Percentiles rank a stretch among this genome's conserved stretches.
Evolutionary conservation across 1,140 invertebrate species (phyloP).

Genomic region (Drosophila tani): DNA sequence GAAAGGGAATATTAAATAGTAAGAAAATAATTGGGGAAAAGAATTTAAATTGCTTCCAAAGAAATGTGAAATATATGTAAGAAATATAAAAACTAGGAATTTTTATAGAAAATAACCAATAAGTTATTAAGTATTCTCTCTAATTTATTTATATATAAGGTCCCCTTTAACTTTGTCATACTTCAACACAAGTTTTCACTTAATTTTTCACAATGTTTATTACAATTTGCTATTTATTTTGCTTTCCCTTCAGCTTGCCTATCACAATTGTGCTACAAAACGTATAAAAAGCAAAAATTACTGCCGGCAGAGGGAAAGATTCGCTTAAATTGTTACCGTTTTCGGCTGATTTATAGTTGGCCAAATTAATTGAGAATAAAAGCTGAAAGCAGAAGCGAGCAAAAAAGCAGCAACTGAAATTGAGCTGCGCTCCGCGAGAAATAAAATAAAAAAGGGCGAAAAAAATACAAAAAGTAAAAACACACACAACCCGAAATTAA

Average conservation of each 20-base stretch:
- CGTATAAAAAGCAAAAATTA: conserved; percentile 13
- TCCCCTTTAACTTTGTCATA: not conserved
- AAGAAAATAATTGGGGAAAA: not conserved
- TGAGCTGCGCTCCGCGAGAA: conserved; percentile 21
- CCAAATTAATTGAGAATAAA: conserved; percentile 63
- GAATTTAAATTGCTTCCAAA: too few relatives aligned
- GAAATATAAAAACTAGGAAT: too few relatives aligned
- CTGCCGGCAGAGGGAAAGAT: conserved; percentile 11
- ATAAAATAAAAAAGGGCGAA: conserved; percentile 16
- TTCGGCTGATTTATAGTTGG: conserved; percentile 56
- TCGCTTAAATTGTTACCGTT: conserved; percentile 43
- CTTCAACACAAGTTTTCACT: not conserved
- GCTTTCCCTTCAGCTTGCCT: not conserved
- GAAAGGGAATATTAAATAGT: not conserved
- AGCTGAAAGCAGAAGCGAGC: conserved; percentile 15
- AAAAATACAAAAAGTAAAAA: conserved; percentile 12
- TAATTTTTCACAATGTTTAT: conserved; percentile 23
- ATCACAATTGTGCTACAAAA: conserved; percentile 8
- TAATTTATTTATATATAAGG: not conserved
- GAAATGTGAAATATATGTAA: not conserved
- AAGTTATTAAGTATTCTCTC: not conserved
- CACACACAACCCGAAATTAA: conserved; percentile 57
- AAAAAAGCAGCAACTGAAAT: conserved; percentile 30
- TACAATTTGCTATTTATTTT: conserved; percentile 15
- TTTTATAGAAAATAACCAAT: not conserved